Conservation (phyloP, 2,113 vertebrate species). For the Onychostruthus taczanowskii region DNA sequence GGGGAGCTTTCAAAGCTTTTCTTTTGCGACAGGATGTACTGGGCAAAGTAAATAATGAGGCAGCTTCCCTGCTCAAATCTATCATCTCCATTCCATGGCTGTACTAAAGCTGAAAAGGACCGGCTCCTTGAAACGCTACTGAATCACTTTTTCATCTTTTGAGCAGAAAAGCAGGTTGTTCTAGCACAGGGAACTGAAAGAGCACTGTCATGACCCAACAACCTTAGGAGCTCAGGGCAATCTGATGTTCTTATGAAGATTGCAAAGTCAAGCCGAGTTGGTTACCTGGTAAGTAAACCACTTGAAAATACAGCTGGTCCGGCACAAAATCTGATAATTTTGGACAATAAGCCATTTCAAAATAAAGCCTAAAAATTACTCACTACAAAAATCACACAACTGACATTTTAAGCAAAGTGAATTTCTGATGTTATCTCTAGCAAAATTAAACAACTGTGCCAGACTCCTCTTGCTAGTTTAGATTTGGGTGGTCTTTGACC, state of each 20-base stretch:
- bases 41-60: neutral
- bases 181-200: neutral
- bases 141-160: neutral
- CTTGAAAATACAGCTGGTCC: neutral
- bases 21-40: neutral
- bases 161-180: neutral
- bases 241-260: neutral
- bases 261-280: neutral
- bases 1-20: neutral
- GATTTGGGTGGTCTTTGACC: neutral
- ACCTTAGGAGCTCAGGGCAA: neutral
- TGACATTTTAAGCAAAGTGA: neutral
- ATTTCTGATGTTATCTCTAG: neutral
- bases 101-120: neutral
- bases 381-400: neutral
- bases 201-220: neutral
- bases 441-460: neutral
- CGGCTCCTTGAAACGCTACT: neutral
- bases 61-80: neutral
- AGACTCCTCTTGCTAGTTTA: neutral
- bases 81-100: neutral
- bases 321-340: neutral
- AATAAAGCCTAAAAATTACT: neutral
- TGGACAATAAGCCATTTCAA: neutral
- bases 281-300: neutral